Evolutionary conservation across 2,888 invertebrate species (phyloP).

Genomic region (Pristionchus japonicus): DNA sequence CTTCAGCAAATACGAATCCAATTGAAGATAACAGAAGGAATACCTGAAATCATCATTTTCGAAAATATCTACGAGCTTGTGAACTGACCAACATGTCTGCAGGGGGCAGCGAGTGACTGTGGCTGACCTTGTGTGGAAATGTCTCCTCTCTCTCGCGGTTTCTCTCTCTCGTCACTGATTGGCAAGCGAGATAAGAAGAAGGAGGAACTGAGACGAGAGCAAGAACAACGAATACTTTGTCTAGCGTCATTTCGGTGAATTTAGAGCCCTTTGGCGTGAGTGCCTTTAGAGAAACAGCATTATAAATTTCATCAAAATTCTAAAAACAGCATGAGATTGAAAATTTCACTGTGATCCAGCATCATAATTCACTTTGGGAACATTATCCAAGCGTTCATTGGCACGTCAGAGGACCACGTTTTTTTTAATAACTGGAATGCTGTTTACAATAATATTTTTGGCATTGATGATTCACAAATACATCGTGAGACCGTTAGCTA

Average conservation of each 20-base stretch:
- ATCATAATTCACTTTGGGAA: too few relatives aligned
- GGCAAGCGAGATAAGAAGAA: not conserved
- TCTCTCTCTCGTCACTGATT: not conserved
- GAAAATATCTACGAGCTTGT: not conserved
- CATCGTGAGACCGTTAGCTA: not conserved
- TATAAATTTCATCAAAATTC: not conserved
- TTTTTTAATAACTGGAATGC: not conserved
- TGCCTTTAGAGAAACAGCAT: not conserved
- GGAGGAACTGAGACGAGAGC: not conserved
- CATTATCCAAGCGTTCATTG: too few relatives aligned
- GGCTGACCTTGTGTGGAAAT: not conserved
- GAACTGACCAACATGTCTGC: slow-evolving; percentile 19
- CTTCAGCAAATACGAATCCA: not conserved
- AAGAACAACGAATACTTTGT: not conserved
- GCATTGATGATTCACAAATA: not conserved
- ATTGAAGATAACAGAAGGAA: not conserved
- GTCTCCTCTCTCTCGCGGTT: slow-evolving; percentile 3
- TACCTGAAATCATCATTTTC: not conserved
- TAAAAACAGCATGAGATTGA: not conserved
- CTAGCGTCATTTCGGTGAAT: not conserved
- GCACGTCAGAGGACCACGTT: too few relatives aligned
- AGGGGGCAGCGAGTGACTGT: not conserved
- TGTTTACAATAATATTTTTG: not conserved
- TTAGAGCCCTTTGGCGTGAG: not conserved
- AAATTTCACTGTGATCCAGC: too few relatives aligned